A percentile compares a stretch with the other conserved stretches of the same genome.
Conservation (phyloP, 1,140 invertebrate genomes). For the Drosophila azteca region DNA sequence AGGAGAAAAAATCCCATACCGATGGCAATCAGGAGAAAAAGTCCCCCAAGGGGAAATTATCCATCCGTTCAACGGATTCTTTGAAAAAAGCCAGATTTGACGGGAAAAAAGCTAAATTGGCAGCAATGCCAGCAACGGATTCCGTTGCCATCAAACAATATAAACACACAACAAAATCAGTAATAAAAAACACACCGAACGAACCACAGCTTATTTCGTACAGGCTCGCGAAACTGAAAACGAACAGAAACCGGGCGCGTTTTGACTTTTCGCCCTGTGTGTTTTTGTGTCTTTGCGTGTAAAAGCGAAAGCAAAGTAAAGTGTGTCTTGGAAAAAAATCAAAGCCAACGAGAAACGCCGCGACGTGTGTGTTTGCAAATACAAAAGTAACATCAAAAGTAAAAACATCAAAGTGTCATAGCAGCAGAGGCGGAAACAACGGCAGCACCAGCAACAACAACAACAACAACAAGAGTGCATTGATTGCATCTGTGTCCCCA, state of each 20-base stretch:
- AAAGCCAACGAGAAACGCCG: slow-evolving; percentile 23
- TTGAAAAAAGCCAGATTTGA: too few species aligned
- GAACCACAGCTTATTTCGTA: too few species aligned
- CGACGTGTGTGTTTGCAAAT: slow-evolving; percentile 47
- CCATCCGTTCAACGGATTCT: too few species aligned
- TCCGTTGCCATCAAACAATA: too few species aligned
- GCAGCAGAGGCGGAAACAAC: slow-evolving; percentile 12
- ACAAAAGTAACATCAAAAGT: slow-evolving; percentile 18
- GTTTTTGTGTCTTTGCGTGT: slow-evolving; percentile 25
- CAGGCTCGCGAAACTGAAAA: too few species aligned
- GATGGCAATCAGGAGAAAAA: too few species aligned
- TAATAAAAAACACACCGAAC: too few species aligned
- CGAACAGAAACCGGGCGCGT: slow-evolving; percentile 8
- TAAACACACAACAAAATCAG: too few species aligned
- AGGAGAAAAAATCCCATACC: too few species aligned
- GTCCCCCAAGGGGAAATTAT: too few species aligned
- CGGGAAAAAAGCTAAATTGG: too few species aligned
- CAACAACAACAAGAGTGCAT: slow-evolving; percentile 22
- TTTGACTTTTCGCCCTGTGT: slow-evolving; percentile 19
- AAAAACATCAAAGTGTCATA: slow-evolving; percentile 32
- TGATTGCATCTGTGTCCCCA: slow-evolving; percentile 55
- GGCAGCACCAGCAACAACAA: slow-evolving; percentile 31
- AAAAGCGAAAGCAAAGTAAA: slow-evolving; percentile 4
- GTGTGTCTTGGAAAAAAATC: slow-evolving; percentile 53
- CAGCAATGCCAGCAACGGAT: too few species aligned